Evolutionary conservation across 2,888 invertebrate species (phyloP), one percentile per base, ranked within the genome.

Genomic region (Branchipolynoe longqiensis): DNA sequence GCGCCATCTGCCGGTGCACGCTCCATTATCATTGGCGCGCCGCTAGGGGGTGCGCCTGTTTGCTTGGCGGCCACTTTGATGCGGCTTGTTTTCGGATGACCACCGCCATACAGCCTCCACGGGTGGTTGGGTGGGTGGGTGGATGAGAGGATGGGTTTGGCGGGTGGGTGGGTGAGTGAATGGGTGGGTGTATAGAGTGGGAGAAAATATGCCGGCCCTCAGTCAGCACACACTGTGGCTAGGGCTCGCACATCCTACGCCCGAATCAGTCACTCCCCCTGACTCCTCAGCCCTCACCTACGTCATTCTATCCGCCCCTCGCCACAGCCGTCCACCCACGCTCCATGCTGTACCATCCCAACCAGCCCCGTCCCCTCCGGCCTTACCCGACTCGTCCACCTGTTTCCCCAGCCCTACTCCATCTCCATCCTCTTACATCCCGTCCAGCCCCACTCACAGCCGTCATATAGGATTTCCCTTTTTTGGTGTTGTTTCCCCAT

Each of bases 61-160:
- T 69, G 69, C 22, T 69, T n/a, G 33, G 1, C 38, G 69, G 36
- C 36, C 14, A 69, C 69, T 69, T 69, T 69, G 69, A 69, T 18
- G 69, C 69, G 69, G 69, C 69, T 69, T 69, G 69, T 69, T 69
- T 69, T 69, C 69, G 36, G 69, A 69, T 33, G 69, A 69, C 69
- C 69, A 69, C 36, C 22, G 36, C 36, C 2, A 69, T 69, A 6
- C 69, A 38, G 69, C n/a, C n/a, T n/a, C n/a, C n/a, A n/a, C n/a
- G n/a, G n/a, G n/a, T n/a, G n/a, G n/a, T n/a, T n/a, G n/a, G n/a
- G n/a, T n/a, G n/a, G n/a, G n/a, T n/a, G n/a, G n/a, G n/a, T n/a
- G n/a, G n/a, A n/a, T n/a, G n/a, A n/a, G n/a, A n/a, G n/a, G n/a
- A n/a, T n/a, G n/a, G n/a, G n/a, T n/a, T n/a, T n/a, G n/a, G n/a